A percentile compares a stretch with the other conserved stretches of the same genome.
phyloP scores from a whole-genome alignment of 2,113 vertebrate species.

The Sporophila hypoxantha region DNA sequence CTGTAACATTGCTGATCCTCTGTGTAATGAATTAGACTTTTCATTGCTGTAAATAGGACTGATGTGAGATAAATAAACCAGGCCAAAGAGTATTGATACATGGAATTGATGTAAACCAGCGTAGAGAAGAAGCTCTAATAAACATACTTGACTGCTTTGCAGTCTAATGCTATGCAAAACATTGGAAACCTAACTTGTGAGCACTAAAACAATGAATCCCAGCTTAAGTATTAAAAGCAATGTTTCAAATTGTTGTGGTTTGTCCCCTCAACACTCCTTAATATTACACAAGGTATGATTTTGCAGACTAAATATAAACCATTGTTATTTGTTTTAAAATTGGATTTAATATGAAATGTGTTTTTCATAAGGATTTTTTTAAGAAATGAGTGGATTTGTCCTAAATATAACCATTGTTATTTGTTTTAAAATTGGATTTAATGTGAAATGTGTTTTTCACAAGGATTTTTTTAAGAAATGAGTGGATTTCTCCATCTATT shows the following conservation, averaged over 20 bases:
- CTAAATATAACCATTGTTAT: neutral
- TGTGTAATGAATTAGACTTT: conserved; percentile 53
- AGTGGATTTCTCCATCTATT: conserved; percentile 54
- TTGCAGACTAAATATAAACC: neutral
- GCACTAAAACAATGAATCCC: conserved; percentile 4
- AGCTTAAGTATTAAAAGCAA: conserved; percentile 41
- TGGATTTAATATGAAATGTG: conserved; percentile 7
- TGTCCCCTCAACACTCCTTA: neutral
- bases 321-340: neutral
- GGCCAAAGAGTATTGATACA: conserved; percentile 57
- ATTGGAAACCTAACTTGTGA: conserved; percentile 51
- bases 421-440: conserved; percentile 15
- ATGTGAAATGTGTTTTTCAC: conserved; percentile 2
- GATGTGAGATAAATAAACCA: conserved; percentile 64
- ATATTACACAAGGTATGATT: neutral
- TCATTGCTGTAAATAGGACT: conserved; percentile 47
- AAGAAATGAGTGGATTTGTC: conserved; percentile 37
- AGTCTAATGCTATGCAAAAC: conserved; percentile 56
- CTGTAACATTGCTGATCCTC: conserved; percentile 26
- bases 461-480: conserved; percentile 29
- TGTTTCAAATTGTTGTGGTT: conserved; percentile 13
- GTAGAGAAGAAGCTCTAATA: conserved; percentile 67
- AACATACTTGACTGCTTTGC: conserved; percentile 59
- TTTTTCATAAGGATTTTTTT: neutral
- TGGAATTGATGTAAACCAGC: conserved; percentile 55